Conservation (phyloP, 2,797 vertebrate species). For the Sparus aurata region DNA sequence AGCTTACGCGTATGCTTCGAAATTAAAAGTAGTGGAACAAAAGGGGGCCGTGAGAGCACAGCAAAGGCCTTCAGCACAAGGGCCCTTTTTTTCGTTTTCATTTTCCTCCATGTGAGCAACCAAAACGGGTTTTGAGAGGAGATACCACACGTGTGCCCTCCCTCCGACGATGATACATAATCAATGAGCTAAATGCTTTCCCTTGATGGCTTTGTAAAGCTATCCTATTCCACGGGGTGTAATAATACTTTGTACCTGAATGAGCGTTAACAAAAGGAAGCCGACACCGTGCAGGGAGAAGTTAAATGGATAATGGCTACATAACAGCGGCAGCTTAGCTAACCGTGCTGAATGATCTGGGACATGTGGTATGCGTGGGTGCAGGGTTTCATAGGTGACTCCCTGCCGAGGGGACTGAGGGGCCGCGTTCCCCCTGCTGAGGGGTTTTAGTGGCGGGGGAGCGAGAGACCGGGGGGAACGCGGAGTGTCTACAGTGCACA, state of each 20-base stretch:
- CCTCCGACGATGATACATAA: slow-evolving; percentile 63
- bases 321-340: slow-evolving; percentile 76
- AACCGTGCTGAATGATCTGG: slow-evolving; percentile 75
- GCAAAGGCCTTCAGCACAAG: slow-evolving; percentile 39
- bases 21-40: slow-evolving; percentile 79
- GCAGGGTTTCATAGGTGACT: slow-evolving; percentile 82
- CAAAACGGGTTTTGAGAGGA: slow-evolving; percentile 37
- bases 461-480: slow-evolving; percentile 21
- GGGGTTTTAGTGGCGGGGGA: slow-evolving; percentile 50
- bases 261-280: slow-evolving; percentile 84
- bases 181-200: slow-evolving; percentile 81
- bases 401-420: slow-evolving; percentile 66
- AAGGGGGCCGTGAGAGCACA: slow-evolving; percentile 37
- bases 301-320: slow-evolving; percentile 85
- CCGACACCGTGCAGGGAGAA: slow-evolving; percentile 77
- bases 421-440: slow-evolving; percentile 59
- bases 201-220: slow-evolving; percentile 74
- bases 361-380: slow-evolving; percentile 81
- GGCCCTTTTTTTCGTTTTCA: slow-evolving; percentile 40
- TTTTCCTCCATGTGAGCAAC: slow-evolving; percentile 44
- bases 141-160: slow-evolving; percentile 46
- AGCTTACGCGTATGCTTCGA: slow-evolving; percentile 76
- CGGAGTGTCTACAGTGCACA: slow-evolving; percentile 52
- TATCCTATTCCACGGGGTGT: slow-evolving; percentile 80
- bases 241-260: slow-evolving; percentile 85